A percentile compares a stretch with the other conserved stretches of the same genome.
Conservation (phyloP, 2,888 invertebrate genomes). For the Entomobrya proxima region DNA sequence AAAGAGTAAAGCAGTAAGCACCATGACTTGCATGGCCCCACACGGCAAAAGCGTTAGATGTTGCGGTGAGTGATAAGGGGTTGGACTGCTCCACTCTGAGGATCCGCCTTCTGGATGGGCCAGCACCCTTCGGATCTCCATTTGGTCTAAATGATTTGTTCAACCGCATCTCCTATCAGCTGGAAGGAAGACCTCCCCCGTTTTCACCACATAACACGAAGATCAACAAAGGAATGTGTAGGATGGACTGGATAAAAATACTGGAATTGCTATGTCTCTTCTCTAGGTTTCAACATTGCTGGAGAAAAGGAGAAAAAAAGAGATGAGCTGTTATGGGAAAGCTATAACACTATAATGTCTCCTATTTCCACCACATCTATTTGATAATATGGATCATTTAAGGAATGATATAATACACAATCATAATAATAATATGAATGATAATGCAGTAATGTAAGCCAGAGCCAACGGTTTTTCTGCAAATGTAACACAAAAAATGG, state of each 20-base stretch:
- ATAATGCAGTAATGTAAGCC: too few species aligned
- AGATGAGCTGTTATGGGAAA: too few species aligned
- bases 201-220: background rate
- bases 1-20: background rate
- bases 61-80: constrained; percentile 64
- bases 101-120: constrained; percentile 70
- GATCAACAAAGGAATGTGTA: background rate
- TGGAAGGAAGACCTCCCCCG: constrained; percentile 67
- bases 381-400: background rate
- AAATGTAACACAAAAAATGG: too few species aligned
- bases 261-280: too few species aligned
- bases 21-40: background rate
- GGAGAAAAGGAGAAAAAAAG: too few species aligned
- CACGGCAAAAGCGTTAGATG: background rate
- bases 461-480: too few species aligned
- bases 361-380: background rate
- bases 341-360: background rate
- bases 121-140: constrained; percentile 61
- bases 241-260: too few species aligned
- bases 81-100: constrained; percentile 47
- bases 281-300: too few species aligned
- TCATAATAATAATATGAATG: too few species aligned
- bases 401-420: too few species aligned
- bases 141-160: constrained; percentile 69
- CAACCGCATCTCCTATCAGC: constrained; percentile 71